phyloP scores from a whole-genome alignment of 64 coral and sea anemone species.

The Actinia equina region DNA sequence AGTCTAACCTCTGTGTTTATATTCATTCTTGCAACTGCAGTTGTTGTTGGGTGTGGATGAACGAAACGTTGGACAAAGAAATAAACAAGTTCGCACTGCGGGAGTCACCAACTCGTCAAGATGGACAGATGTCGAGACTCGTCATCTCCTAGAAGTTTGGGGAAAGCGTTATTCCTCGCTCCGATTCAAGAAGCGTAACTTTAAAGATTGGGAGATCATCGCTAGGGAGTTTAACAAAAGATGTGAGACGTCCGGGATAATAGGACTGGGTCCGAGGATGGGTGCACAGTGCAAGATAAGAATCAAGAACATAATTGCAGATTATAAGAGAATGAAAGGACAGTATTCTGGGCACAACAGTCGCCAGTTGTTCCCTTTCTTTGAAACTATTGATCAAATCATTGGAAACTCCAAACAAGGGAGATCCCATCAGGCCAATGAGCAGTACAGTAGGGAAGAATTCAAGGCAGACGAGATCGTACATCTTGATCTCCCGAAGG shows the following conservation, averaged over 20 bases:
- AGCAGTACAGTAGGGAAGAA: not conserved
- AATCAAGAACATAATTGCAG: conserved; percentile 78
- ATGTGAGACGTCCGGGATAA: conserved; percentile 28
- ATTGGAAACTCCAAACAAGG: conserved; percentile 9
- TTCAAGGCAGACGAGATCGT: conserved; percentile 34
- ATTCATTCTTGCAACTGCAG: not conserved
- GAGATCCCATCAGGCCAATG: not conserved
- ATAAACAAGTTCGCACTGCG: not conserved
- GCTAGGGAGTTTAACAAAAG: conserved; percentile 76
- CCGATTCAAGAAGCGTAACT: conserved; percentile 72
- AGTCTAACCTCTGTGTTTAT: not conserved
- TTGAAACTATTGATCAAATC: conserved; percentile 67
- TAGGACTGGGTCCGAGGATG: conserved; percentile 61
- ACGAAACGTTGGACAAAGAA: not conserved
- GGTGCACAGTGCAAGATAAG: conserved; percentile 94
- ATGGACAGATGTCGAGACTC: conserved; percentile 79
- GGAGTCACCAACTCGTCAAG: conserved; percentile 67
- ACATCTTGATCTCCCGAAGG: conserved; percentile 21
- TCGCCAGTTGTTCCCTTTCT: conserved; percentile 62
- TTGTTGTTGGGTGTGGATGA: not conserved
- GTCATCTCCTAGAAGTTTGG: conserved; percentile 66
- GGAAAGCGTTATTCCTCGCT: conserved; percentile 67
- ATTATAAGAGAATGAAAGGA: conserved; percentile 78
- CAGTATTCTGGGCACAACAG: conserved; percentile 40
- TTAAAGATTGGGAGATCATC: conserved; percentile 87